Base-by-base conservation (phyloP, 2,888 invertebrate species). In the Sisyra terminalis region DNA sequence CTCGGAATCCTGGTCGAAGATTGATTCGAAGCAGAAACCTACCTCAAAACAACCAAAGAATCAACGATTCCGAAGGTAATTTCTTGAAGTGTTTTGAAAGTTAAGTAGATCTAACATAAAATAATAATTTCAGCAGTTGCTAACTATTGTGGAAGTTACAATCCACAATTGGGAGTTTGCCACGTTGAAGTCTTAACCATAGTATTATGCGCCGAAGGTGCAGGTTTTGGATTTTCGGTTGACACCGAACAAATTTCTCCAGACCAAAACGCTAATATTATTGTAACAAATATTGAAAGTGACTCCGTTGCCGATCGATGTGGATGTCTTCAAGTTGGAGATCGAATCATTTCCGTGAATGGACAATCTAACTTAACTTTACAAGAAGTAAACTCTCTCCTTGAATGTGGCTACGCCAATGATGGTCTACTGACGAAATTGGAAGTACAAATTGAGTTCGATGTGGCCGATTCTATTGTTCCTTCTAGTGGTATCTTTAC, bases 401-500 rank as follows among this genome's bases (percentile, higher is more conserved):
- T 62, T 43, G 62, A 63, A 48, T 47, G 60, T 49, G 39, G 38
- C 39, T 70, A 68, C 45, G 24, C 24, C 7, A 73, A 74, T 51
- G 63, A 69, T 1, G 70, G 67, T 43, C 69, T 65, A 10, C 67
- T 65, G 7, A 71, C 73, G 50, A 78, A 82, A 65, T 70, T 90
- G 32, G 79, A 79, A 36, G 58, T 93, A 34, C 81, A 84, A 51
- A 73, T 86, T 1, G 90, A 92, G 57, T 92, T 92, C 60, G 88
- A 86, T 63, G 87, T 92, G 59, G 84, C 88, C 8, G 90, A 92
- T 50, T 78, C 88, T 0, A 88, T 92, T 36, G 85, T 90, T 48
- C 89, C 92, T 2, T 81, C 86, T 4, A 85, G 86, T 51, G 92
- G 92, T 0, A 80, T 89, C 0, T 93, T 92, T 56, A 85, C 82